Evolutionary conservation across 2,888 invertebrate genomes (phyloP).

Genomic region (Chrysopilus asiliformis): DNA sequence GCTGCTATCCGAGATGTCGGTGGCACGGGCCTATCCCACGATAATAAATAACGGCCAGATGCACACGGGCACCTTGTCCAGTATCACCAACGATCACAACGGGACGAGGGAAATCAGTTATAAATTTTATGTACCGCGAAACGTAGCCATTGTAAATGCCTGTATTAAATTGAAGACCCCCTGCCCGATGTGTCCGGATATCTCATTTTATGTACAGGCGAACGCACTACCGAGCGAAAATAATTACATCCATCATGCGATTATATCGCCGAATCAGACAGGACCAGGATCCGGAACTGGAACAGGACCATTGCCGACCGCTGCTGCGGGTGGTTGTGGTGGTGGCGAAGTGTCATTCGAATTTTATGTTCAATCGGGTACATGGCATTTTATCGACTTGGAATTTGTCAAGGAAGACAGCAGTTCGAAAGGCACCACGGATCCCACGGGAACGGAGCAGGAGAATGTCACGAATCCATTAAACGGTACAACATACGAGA

Average conservation of each 20-base stretch:
- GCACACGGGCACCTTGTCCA: conserved; percentile 26
- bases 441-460: conserved; percentile 4
- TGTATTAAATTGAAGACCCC: conserved; percentile 30
- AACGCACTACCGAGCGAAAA: conserved; percentile 41
- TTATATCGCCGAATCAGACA: conserved; percentile 37
- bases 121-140: conserved; percentile 41
- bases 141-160: conserved; percentile 27
- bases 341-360: conserved; percentile 35
- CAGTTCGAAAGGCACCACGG: conserved; percentile 4
- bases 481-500: conserved; percentile 14
- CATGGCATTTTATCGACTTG: conserved; percentile 46
- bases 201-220: conserved; percentile 39
- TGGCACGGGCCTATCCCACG: conserved; percentile 36
- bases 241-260: conserved; percentile 38
- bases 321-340: too few species aligned
- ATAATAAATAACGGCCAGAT: conserved; percentile 29
- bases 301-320: too few species aligned
- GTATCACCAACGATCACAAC: conserved; percentile 23
- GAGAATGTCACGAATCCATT: conserved; percentile 2
- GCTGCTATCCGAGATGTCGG: conserved; percentile 48
- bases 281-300: too few species aligned
- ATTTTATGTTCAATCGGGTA: conserved; percentile 43
- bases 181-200: conserved; percentile 36
- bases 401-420: conserved; percentile 21
- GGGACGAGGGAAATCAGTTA: conserved; percentile 26